phyloP scores from a whole-genome alignment of 2,888 invertebrate genomes.

The Parnassius mnemosyne region DNA sequence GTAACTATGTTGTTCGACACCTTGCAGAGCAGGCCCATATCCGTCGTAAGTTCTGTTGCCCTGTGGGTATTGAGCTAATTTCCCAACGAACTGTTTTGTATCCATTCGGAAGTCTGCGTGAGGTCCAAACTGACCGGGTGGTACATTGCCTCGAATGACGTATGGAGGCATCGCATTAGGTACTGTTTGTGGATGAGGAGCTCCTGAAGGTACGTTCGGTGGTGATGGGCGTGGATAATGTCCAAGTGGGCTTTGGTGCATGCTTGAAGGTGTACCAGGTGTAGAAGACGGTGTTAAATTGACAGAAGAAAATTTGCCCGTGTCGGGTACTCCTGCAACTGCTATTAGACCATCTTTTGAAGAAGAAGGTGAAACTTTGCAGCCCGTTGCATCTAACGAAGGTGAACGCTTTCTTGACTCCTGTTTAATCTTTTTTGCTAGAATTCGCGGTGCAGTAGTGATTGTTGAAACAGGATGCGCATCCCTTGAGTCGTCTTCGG shows the following conservation, averaged over 20 bases:
- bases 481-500: constrained; percentile 88
- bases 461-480: constrained; percentile 83
- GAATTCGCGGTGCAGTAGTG: constrained; percentile 73
- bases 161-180: constrained; percentile 81
- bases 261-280: constrained; percentile 82
- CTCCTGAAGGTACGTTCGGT: constrained; percentile 83
- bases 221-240: constrained; percentile 86
- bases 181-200: constrained; percentile 80
- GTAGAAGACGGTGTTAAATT: constrained; percentile 83
- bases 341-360: constrained; percentile 76
- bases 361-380: constrained; percentile 77
- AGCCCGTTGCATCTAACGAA: constrained; percentile 66
- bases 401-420: constrained; percentile 81
- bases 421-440: constrained; percentile 77
- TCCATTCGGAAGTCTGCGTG: constrained; percentile 79
- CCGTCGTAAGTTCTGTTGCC: constrained; percentile 64
- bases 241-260: constrained; percentile 83
- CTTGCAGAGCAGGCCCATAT: constrained; percentile 57
- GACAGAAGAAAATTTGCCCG: constrained; percentile 82
- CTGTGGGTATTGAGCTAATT: constrained; percentile 70
- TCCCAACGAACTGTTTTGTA: constrained; percentile 67
- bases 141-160: constrained; percentile 76
- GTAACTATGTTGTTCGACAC: constrained; percentile 70
- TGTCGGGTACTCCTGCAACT: constrained; percentile 71
- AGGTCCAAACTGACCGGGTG: constrained; percentile 71